Evolutionary conservation across 2,797 vertebrate species (phyloP).

Genomic region (Myotis planiceps): DNA sequence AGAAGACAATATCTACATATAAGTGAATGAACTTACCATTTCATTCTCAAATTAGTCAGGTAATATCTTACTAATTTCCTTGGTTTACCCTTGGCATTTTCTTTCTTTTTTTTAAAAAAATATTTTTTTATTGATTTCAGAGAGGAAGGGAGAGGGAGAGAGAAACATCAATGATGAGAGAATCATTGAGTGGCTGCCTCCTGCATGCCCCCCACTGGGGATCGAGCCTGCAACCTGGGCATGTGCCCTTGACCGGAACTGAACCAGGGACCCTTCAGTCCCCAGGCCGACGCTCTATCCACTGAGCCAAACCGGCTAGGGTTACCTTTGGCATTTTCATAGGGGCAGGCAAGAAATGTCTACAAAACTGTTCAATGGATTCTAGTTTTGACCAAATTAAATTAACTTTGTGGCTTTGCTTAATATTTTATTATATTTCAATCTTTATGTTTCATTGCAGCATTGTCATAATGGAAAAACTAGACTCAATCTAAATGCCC

Average conservation of each 20-base stretch:
- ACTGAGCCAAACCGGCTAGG: no score
- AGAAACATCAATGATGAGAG: no score
- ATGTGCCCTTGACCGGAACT: no score
- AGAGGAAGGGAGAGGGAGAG: no score
- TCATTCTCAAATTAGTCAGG: conserved; percentile 48
- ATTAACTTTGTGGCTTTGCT: not conserved
- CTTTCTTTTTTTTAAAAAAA: no score
- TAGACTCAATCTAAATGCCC: not conserved
- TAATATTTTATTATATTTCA: conserved; percentile 31
- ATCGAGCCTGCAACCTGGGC: no score
- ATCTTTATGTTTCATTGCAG: conserved; percentile 5
- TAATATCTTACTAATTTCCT: conserved; percentile 37
- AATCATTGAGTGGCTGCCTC: no score
- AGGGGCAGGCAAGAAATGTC: conserved; percentile 59
- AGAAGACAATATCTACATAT: not conserved
- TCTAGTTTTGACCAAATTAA: conserved; percentile 58
- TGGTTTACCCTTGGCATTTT: not conserved
- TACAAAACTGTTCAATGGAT: conserved; percentile 46
- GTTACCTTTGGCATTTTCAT: conserved; percentile 18
- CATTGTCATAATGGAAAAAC: conserved; percentile 30
- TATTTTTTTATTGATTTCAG: no score
- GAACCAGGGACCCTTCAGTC: no score
- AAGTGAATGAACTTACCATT: conserved; percentile 19
- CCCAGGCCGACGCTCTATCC: no score
- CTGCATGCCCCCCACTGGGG: no score